Evolutionary conservation across 2,888 invertebrate species (phyloP).

Genomic region (Drosophila pseudotakahashii): DNA sequence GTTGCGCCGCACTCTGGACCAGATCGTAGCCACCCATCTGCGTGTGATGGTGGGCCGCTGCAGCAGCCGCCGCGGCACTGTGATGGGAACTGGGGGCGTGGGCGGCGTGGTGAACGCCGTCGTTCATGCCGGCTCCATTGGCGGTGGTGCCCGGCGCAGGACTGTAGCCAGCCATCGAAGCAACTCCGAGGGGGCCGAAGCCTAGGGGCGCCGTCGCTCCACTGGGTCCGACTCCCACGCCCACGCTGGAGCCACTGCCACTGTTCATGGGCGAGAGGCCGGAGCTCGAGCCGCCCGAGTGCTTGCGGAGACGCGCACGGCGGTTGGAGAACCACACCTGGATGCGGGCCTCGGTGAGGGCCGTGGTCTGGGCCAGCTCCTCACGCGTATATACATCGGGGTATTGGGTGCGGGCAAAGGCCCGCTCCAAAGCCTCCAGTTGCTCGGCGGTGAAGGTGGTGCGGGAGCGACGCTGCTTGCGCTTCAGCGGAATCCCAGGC

Average conservation of each 20-base stretch:
- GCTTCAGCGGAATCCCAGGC: conserved; percentile 94
- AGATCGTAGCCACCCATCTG: conserved; percentile 83
- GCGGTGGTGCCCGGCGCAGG: conserved; percentile 81
- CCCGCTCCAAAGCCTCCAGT: conserved; percentile 94
- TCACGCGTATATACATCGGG: conserved; percentile 98
- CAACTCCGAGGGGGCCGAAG: conserved; percentile 81
- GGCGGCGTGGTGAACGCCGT: conserved; percentile 74
- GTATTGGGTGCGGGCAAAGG: conserved; percentile 95
- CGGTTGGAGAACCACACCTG: conserved; percentile 99
- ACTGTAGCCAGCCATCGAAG: conserved; percentile 84
- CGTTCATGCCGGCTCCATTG: conserved; percentile 74
- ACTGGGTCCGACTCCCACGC: conserved; percentile 53
- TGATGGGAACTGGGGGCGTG: conserved; percentile 77
- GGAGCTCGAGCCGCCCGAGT: conserved; percentile 84
- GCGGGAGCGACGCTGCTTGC: conserved; percentile 95
- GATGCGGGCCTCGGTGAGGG: conserved; percentile 96
- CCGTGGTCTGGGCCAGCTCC: conserved; percentile 94
- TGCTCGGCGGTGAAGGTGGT: conserved; percentile 98
- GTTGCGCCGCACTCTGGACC: conserved; percentile 83
- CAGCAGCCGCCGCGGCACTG: conserved; percentile 77
- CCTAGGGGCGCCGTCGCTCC: conserved; percentile 73
- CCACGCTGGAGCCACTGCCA: conserved; percentile 36
- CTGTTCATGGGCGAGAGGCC: conserved; percentile 78
- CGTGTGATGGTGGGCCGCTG: conserved; percentile 81
- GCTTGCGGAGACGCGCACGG: conserved; percentile 96